phyloP scores from a whole-genome alignment of 2,113 vertebrate species.

The Piaya cayana region DNA sequence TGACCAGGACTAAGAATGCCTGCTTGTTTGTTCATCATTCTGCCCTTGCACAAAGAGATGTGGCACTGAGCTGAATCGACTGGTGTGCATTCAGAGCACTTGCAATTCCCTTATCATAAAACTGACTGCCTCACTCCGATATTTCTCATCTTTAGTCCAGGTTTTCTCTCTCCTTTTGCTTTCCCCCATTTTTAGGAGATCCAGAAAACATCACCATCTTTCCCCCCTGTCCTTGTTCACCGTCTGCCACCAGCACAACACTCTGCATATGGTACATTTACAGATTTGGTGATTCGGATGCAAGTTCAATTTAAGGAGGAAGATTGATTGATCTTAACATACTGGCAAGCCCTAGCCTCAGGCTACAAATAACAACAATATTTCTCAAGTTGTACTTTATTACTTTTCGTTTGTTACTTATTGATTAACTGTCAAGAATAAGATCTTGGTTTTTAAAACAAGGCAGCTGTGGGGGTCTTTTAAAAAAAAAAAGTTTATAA shows the following conservation, averaged over 20 bases:
- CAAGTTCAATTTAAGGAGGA: neutral
- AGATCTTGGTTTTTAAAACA: slow-evolving; percentile 62
- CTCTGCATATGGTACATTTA: slow-evolving; percentile 14
- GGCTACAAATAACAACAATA: slow-evolving; percentile 65
- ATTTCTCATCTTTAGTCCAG: neutral
- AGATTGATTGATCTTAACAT: slow-evolving; percentile 65
- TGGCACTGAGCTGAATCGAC: neutral
- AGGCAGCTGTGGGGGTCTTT: slow-evolving; percentile 45
- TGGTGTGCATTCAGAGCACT: neutral
- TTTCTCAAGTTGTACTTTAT: slow-evolving; percentile 70
- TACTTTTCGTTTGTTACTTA: slow-evolving; percentile 75
- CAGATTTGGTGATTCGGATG: slow-evolving; percentile 43
- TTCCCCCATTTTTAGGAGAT: neutral
- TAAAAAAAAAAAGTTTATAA: neutral
- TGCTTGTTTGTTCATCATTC: neutral
- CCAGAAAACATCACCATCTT: neutral
- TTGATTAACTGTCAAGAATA: slow-evolving; percentile 74
- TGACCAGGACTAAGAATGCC: neutral
- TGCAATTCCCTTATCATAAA: neutral
- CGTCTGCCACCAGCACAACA: neutral
- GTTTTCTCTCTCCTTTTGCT: neutral
- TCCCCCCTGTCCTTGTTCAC: neutral
- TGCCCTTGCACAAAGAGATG: neutral
- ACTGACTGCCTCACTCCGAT: accelerated
- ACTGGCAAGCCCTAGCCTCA: slow-evolving; percentile 48